A percentile compares a stretch with the other conserved stretches of the same genome.
Conservation (phyloP, 2,113 vertebrate genomes). For the Ahaetulla prasina region DNA sequence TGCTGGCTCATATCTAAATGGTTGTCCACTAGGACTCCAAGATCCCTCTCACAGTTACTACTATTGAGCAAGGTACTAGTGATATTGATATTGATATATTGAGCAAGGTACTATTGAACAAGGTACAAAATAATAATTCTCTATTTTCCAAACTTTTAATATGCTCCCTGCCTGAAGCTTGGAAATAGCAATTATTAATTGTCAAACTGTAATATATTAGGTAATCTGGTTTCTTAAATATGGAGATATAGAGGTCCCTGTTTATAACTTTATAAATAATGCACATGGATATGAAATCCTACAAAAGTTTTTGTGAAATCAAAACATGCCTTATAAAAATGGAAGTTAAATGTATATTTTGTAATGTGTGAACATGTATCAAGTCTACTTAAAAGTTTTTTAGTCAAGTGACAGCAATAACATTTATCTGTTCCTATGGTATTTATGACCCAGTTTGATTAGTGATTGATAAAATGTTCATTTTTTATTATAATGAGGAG, state of each 20-base stretch:
- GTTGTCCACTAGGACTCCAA: too few relatives aligned
- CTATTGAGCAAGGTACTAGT: too few relatives aligned
- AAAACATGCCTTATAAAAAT: background rate
- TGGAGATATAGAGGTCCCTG: background rate
- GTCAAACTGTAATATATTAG: slow-evolving; percentile 4
- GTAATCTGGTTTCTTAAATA: slow-evolving; percentile 1
- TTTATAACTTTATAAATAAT: background rate
- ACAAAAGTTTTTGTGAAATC: background rate
- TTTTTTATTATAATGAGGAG: background rate
- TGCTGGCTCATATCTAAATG: too few relatives aligned
- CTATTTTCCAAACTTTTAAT: background rate
- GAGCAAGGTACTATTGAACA: too few relatives aligned
- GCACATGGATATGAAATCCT: background rate
- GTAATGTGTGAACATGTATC: background rate
- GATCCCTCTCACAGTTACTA: too few relatives aligned
- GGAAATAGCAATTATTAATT: slow-evolving; percentile 3
- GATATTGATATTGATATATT: too few relatives aligned
- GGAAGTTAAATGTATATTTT: background rate
- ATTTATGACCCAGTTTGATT: background rate
- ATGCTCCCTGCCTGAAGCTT: background rate
- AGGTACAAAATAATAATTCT: too few relatives aligned
- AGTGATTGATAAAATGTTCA: background rate
- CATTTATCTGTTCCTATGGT: background rate
- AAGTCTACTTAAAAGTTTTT: background rate
- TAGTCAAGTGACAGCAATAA: background rate